Evolutionary conservation across 2,113 vertebrate genomes (phyloP), one percentile per base, ranked within the genome.

Genomic region (Morphnarchus princeps): DNA sequence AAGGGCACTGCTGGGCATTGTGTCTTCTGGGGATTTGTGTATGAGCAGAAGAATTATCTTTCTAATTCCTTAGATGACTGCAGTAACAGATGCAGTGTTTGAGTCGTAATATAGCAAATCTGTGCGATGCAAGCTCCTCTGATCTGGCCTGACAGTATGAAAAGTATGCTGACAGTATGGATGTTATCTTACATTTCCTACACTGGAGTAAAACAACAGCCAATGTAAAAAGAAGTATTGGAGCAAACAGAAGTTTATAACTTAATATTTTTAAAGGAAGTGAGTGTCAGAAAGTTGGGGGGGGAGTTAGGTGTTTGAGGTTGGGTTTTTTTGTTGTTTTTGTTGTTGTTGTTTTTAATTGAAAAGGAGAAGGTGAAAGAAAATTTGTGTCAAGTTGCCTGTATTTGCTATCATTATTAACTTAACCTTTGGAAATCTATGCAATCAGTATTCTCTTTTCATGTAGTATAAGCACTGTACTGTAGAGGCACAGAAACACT

Each of bases 201-300:
- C 14, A 21, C 43, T 80, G 62, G 15, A 49, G 10, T 32, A 31
- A 82, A 70, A 26, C 31, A 57, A 6, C 19, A 89, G 42, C 28
- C 31, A 55, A 6, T 6, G 8, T 28, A 25, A 62, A 43, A 0
- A 34, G 20, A 67, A 63, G 15, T 3, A n/a, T 2, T 4, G 3
- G 9, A 71, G 9, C 14, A 17, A 87, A 59, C 4, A 28, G n/a
- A 87, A 42, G 1, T 19, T 59, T 87, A 26, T 3, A 8, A 45
- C 36, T 57, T 90, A 15, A 2, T 67, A 3, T 55, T 91, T 89
- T 74, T 26, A 58, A 25, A 47, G 13, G 29, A 32, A 42, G 3
- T 1, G 12, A 42, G 15, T 15, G 13, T 63, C 8, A 16, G 24
- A 52, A 81, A n/a, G 2, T 25, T 32, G n/a, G 32, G 7, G 5